Conservation (phyloP, 2,113 vertebrate genomes). For the Corythornis cristatus region DNA sequence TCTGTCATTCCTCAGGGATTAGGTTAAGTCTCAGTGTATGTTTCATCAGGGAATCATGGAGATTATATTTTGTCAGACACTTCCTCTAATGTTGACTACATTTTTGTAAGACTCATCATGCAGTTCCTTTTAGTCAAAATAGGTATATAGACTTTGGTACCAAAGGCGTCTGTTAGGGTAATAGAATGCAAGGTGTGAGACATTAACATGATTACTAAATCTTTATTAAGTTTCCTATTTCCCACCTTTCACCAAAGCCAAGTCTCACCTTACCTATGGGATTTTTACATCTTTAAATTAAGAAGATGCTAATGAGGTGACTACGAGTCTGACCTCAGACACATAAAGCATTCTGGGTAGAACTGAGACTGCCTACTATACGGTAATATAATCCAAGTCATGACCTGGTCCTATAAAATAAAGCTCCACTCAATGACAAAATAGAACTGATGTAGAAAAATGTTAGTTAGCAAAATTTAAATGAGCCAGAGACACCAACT, state of each 20-base stretch:
- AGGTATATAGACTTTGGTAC: conserved; percentile 52
- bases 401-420: conserved; percentile 5
- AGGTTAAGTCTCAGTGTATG: conserved; percentile 73
- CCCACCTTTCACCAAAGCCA: not conserved
- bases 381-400: not conserved
- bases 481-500: not conserved
- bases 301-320: not conserved
- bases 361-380: not conserved
- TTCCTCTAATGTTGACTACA: conserved; percentile 49
- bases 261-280: not conserved
- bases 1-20: conserved; percentile 72
- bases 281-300: not conserved
- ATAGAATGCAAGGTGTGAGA: conserved; percentile 46
- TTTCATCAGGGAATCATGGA: conserved; percentile 68
- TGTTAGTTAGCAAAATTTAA: not conserved
- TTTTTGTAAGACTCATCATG: conserved; percentile 70
- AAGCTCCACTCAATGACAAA: not conserved
- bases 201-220: conserved; percentile 1
- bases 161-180: conserved; percentile 49
- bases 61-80: conserved; percentile 68
- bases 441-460: not conserved
- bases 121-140: conserved; percentile 65
- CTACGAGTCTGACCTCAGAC: not conserved
- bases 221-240: conserved; percentile 15
- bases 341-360: not conserved